phyloP scores from a whole-genome alignment of 2,797 vertebrate genomes.

The Argentina silus region DNA sequence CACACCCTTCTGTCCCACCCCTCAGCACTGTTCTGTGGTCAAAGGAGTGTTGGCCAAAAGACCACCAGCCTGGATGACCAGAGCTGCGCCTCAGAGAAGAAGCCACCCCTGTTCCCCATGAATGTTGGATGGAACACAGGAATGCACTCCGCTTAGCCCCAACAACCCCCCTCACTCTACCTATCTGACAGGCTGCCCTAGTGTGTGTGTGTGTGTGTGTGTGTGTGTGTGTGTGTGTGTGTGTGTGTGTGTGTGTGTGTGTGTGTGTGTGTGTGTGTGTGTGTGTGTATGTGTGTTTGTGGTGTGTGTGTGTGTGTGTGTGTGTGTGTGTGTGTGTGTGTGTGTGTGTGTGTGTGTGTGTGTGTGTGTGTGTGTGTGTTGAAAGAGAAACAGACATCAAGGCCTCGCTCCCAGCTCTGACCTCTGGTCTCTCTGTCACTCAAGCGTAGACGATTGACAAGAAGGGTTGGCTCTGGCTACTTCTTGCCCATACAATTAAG shows the following conservation, averaged over 20 bases:
- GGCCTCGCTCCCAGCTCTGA: too few species aligned
- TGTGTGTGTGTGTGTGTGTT: conserved; percentile 9
- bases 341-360: neutral
- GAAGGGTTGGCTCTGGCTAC: too few species aligned
- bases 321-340: too few species aligned
- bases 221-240: conserved; percentile 7
- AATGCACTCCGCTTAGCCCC: conserved; percentile 52
- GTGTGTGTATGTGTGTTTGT: too few species aligned
- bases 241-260: conserved; percentile 1
- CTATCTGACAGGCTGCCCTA: conserved; percentile 59
- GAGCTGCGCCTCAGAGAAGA: conserved; percentile 39
- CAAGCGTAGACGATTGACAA: too few species aligned
- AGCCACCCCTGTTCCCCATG: conserved; percentile 30
- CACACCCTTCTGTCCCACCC: neutral
- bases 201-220: conserved; percentile 36
- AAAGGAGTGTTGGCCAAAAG: conserved; percentile 33
- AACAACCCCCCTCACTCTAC: conserved; percentile 55
- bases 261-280: neutral
- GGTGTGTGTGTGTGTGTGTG: too few species aligned
- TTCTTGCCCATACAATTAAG: neutral
- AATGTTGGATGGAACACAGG: conserved; percentile 68
- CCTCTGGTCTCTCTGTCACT: too few species aligned
- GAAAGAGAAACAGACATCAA: too few species aligned
- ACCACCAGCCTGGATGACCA: conserved; percentile 58
- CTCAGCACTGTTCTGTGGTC: neutral